These are phyloP conservation scores for Clepsis dumicolana DNA, from an alignment of 2,888 invertebrate species.

Conservation along the genomic window DNA sequence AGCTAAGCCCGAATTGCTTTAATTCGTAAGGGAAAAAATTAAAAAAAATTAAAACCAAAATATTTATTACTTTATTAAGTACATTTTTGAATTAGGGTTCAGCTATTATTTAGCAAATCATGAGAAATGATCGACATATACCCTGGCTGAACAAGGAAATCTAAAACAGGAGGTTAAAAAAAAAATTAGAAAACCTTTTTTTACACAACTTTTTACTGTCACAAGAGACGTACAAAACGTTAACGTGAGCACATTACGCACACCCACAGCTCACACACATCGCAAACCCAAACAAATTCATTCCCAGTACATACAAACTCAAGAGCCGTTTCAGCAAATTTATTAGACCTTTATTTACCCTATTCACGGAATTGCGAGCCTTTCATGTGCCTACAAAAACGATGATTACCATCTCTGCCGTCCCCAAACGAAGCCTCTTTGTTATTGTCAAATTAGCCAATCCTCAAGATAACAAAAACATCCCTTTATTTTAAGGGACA, in stretches of 20 bases:
- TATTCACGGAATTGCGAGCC: constrained; percentile 63
- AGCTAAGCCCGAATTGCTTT: too few relatives aligned
- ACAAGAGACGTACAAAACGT: neutral
- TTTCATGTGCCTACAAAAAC: constrained; percentile 65
- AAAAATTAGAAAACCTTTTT: too few relatives aligned
- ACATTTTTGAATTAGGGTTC: too few relatives aligned
- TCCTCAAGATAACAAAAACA: constrained; percentile 87
- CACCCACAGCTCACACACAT: constrained; percentile 31
- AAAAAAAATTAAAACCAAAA: too few relatives aligned
- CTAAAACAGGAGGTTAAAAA: too few relatives aligned
- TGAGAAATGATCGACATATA: too few relatives aligned
- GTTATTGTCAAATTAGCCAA: constrained; percentile 86
- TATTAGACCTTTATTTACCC: constrained; percentile 60
- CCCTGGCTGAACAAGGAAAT: too few relatives aligned
- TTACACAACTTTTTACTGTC: neutral
- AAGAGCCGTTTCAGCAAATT: constrained; percentile 57
- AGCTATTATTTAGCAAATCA: too few relatives aligned
- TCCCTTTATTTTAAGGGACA: constrained; percentile 80
- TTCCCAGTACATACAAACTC: constrained; percentile 46
- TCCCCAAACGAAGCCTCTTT: constrained; percentile 81
- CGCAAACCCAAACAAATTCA: constrained; percentile 38
- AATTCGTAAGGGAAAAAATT: too few relatives aligned
- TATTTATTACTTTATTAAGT: too few relatives aligned
- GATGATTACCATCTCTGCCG: constrained; percentile 77
- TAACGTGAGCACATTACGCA: neutral